Conservation (phyloP, 2,888 invertebrate genomes). For the Criorhina ranunculi region DNA sequence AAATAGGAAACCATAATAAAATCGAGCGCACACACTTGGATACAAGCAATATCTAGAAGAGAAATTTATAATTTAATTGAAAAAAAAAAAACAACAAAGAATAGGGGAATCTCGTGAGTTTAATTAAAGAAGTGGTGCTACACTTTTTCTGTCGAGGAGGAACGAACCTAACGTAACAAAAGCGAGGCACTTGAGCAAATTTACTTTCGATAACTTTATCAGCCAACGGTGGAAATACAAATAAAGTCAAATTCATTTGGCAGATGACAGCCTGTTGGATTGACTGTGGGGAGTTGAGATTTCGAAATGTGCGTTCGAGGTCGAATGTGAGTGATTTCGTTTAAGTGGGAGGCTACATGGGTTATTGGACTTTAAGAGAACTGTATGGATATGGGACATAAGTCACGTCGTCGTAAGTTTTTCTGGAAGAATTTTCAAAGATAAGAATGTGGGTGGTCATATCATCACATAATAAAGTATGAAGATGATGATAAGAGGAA, state of each 20-base stretch:
- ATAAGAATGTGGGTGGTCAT: background rate
- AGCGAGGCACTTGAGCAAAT: conserved; percentile 35
- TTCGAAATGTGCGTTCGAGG: conserved; percentile 28
- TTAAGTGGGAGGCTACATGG: conserved; percentile 2
- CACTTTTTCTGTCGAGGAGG: background rate
- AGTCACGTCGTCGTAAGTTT: background rate
- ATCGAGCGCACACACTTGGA: background rate
- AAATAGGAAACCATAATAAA: conserved; percentile 82
- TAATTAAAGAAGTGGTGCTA: conserved; percentile 35
- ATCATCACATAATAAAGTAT: background rate
- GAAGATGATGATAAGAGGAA: background rate
- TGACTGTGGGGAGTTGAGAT: conserved; percentile 23
- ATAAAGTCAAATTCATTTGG: conserved; percentile 43
- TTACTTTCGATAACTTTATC: conserved; percentile 4
- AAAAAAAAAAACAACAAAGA: background rate
- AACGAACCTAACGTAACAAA: conserved; percentile 65
- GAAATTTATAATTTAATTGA: conserved; percentile 27
- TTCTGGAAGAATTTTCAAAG: background rate
- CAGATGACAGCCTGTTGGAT: conserved; percentile 37
- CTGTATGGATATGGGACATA: background rate
- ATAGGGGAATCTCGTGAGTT: conserved; percentile 32
- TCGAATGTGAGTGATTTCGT: background rate
- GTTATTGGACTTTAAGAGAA: background rate
- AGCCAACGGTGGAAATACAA: conserved; percentile 62
- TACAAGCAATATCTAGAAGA: conserved; percentile 19